phyloP scores from a whole-genome alignment of 2,888 invertebrate genomes.

The Mythimna lalbum region DNA sequence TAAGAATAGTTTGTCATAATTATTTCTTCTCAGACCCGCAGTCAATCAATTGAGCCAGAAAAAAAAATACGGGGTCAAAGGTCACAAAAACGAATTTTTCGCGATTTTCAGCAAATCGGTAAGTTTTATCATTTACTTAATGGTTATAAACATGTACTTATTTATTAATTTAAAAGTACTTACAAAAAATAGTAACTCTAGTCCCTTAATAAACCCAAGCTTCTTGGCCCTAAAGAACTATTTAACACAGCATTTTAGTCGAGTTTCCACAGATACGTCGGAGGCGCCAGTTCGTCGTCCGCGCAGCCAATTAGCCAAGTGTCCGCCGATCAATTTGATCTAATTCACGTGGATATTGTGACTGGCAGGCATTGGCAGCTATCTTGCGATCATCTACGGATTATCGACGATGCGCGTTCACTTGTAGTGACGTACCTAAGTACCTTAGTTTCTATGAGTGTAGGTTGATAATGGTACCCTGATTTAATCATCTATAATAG shows the following conservation, averaged over 20 bases:
- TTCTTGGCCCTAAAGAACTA: constrained; percentile 3
- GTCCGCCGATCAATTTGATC: constrained; percentile 51
- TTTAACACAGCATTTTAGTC: constrained; percentile 40
- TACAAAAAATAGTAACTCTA: no score
- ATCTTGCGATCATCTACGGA: constrained; percentile 27
- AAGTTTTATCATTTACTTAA: no score
- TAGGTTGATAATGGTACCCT: no score
- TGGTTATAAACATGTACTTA: no score
- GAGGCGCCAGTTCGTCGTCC: constrained; percentile 53
- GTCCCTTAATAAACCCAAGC: not conserved
- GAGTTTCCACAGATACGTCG: constrained; percentile 32
- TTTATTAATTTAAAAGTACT: no score
- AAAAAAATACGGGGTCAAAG: no score
- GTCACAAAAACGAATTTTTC: no score
- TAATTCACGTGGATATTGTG: constrained; percentile 53
- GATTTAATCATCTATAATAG: no score
- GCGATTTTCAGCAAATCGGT: no score
- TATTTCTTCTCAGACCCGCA: no score
- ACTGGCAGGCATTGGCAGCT: constrained; percentile 25
- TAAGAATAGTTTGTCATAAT: no score
- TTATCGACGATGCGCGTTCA: constrained; percentile 11
- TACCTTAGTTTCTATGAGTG: not conserved
- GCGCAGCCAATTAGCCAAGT: constrained; percentile 49
- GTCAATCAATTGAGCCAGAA: no score
- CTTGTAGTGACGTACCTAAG: not conserved